Percentiles rank a stretch among this genome's conserved stretches.
These are phyloP conservation scores for Idaea biselata DNA, from an alignment of 2,888 invertebrate species.

Conservation along the genomic window DNA sequence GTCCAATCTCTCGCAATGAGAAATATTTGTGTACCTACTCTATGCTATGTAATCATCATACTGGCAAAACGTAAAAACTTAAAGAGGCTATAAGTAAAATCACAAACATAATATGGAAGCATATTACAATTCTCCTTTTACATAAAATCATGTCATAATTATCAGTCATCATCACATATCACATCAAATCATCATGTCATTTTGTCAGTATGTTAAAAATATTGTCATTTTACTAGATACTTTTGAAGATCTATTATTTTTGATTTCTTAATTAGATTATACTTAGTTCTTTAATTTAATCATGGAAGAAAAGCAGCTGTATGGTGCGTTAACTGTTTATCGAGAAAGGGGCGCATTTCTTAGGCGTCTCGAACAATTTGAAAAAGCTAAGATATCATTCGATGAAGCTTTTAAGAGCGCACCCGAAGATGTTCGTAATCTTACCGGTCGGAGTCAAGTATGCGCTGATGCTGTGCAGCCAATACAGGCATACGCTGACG, in stretches of 20 bases:
- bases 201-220: too few relatives aligned
- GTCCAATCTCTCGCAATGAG: too few relatives aligned
- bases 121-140: too few relatives aligned
- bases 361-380: conserved; percentile 69
- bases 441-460: conserved; percentile 68
- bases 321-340: conserved; percentile 66
- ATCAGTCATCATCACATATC: too few relatives aligned
- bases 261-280: not conserved
- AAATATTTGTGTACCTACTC: too few relatives aligned
- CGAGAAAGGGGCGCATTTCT: conserved; percentile 68
- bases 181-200: too few relatives aligned
- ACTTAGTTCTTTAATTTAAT: not conserved
- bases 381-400: conserved; percentile 65
- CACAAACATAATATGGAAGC: too few relatives aligned
- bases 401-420: conserved; percentile 62
- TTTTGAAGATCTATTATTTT: not conserved
- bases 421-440: conserved; percentile 60
- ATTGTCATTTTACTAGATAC: too few relatives aligned
- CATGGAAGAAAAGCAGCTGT: conserved; percentile 69
- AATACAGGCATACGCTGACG: conserved; percentile 65
- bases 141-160: too few relatives aligned
- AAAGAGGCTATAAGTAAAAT: too few relatives aligned
- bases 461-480: conserved; percentile 70
- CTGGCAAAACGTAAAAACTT: too few relatives aligned
- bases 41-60: too few relatives aligned